Evolutionary conservation across 2,888 invertebrate species (phyloP), one percentile per base, ranked within the genome.

Genomic region (Listrodromus nycthemerus): DNA sequence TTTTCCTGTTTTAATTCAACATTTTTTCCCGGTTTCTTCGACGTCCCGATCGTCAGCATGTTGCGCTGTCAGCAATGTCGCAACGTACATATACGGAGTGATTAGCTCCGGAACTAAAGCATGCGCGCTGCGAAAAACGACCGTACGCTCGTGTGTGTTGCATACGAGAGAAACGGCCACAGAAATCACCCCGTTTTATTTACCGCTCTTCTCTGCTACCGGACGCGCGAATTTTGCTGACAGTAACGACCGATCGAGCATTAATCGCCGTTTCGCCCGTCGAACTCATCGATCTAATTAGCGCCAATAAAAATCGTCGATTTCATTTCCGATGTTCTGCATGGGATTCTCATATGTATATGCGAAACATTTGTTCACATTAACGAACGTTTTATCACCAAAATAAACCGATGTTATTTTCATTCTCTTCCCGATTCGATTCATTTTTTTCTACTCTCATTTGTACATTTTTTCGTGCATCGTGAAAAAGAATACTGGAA

Each of bases 181-280:
- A 55, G 55, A 55, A 13, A 55, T 55, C 55, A 55, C 55, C 24
- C 24, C 13, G 24, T 55, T 55, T 55, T 55, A 55, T 55, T 55
- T 55, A 24, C 24, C 24, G 21, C 21, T 55, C 55, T 21, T 55
- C 55, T 55, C 55, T 55, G 3, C 55, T 55, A 10, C 24, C 13
- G 55, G 21, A 24, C 8, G 21, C 19, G 52, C 21, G 8, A 7
- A 19, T 21, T 55, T 10, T 24, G 4, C 1, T 24, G 55, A 55
- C 55, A 2, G 55, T 10, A 24, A 55, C 55, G 55, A 24, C 21
- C 55, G 24, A 55, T 21, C 52, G 52, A 10, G 52, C 52, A 21
- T 52, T 21, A 52, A 52, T 52, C 55, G 55, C 24, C 55, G 55
- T 13, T 55, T 55, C 55, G 24, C 55, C 55, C 24, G 24, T 55